These are phyloP conservation scores for Diploscapter pachys DNA, from an alignment of 1,140 invertebrate genomes.

Conservation along the genomic window DNA sequence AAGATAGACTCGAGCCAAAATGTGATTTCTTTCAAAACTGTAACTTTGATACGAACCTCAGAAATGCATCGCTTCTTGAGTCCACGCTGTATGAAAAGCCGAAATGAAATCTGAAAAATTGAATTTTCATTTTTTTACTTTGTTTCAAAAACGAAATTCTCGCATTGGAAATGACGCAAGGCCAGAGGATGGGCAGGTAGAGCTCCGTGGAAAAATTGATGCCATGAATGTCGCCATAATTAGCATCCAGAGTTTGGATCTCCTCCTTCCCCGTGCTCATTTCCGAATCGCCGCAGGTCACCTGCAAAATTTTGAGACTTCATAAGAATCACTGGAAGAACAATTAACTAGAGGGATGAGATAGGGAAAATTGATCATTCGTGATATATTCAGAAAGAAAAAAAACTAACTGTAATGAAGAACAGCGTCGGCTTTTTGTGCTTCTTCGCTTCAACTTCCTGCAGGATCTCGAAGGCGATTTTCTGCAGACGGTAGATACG, in stretches of 20 bases:
- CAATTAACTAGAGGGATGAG: neutral
- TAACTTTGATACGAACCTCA: too few species aligned
- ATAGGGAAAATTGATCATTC: neutral
- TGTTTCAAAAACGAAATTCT: neutral
- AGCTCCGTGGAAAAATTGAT: slow-evolving; percentile 47
- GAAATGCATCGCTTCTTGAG: neutral
- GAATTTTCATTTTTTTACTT: neutral
- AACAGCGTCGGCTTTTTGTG: slow-evolving; percentile 4
- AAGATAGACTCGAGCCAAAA: too few species aligned
- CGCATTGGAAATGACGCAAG: slow-evolving; percentile 41
- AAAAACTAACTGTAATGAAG: neutral
- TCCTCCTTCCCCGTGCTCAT: slow-evolving; percentile 15
- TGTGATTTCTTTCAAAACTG: too few species aligned
- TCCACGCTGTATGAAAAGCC: slow-evolving; percentile 32
- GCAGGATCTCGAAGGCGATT: neutral
- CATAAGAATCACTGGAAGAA: neutral
- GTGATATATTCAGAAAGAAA: neutral
- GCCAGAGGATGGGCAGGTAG: slow-evolving; percentile 43
- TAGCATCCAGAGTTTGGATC: slow-evolving; percentile 33
- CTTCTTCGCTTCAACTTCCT: neutral
- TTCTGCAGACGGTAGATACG: slow-evolving; percentile 11
- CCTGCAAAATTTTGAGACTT: slow-evolving; percentile 22
- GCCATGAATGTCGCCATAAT: slow-evolving; percentile 23
- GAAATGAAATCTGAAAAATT: slow-evolving; percentile 43
- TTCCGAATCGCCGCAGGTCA: neutral